Conservation (phyloP, 2,888 invertebrate genomes). For the Lasiommata megera region DNA sequence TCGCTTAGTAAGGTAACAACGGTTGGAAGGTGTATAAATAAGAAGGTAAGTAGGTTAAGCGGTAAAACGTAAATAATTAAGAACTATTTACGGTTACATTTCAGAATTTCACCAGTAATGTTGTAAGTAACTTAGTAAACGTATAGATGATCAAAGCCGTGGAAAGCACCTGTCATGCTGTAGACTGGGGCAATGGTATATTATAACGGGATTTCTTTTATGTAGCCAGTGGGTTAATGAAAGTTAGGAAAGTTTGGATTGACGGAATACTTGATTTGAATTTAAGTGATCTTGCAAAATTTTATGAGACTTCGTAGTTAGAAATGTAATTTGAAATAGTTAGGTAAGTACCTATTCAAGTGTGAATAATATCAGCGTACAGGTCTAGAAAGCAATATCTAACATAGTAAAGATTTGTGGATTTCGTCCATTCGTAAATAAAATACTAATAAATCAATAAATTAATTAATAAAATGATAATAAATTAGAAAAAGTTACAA, state of each 20-base stretch:
- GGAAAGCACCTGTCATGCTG: conserved; percentile 55
- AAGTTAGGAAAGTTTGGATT: conserved; percentile 66
- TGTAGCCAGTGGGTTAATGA: conserved; percentile 59
- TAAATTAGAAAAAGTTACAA: no score
- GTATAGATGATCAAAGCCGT: conserved; percentile 12
- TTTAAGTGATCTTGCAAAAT: conserved; percentile 1
- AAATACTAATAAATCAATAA: no score
- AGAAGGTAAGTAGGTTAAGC: background rate
- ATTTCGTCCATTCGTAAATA: no score
- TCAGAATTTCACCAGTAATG: background rate
- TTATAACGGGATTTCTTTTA: conserved; percentile 64
- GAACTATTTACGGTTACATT: background rate
- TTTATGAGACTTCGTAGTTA: background rate
- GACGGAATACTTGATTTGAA: conserved; percentile 10
- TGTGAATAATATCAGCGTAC: no score
- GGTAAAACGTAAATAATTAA: background rate
- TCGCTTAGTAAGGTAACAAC: no score
- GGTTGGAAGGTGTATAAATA: no score
- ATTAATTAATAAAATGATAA: no score
- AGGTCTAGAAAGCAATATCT: no score
- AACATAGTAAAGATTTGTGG: no score
- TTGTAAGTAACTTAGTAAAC: background rate
- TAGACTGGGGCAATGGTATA: conserved; percentile 59
- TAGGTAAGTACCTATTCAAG: no score
- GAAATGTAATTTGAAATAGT: background rate